Conservation (phyloP, 1,140 invertebrate genomes). For the Micrasema longulum region DNA sequence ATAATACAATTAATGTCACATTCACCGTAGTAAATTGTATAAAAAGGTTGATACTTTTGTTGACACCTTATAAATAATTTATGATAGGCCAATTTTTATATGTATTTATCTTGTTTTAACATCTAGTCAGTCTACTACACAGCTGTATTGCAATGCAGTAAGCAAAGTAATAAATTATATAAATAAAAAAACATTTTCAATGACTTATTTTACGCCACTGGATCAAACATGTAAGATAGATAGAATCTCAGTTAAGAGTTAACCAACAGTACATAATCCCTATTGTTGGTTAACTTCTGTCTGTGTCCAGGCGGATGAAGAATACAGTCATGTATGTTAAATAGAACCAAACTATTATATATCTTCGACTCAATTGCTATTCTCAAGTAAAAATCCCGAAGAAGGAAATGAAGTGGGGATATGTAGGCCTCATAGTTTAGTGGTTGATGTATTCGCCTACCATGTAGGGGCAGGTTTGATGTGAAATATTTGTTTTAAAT, state of each 20-base stretch:
- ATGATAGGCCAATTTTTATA: constrained; percentile 47
- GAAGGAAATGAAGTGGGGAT: no score
- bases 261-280: background rate
- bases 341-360: background rate
- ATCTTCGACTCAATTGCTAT: background rate
- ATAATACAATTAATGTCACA: constrained; percentile 35
- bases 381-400: no score
- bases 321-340: no score
- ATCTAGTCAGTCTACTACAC: constrained; percentile 53
- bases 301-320: no score
- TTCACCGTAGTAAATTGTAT: constrained; percentile 40
- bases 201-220: background rate
- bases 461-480: no score
- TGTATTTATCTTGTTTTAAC: constrained; percentile 43
- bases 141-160: constrained; percentile 42
- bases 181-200: background rate
- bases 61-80: constrained; percentile 36
- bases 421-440: no score
- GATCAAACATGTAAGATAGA: background rate
- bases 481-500: no score
- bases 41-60: constrained; percentile 38
- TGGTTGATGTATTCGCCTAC: no score
- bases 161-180: constrained; percentile 19
- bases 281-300: background rate
- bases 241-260: background rate